Base-by-base conservation (phyloP, 2,888 invertebrate genomes). In the Spodoptera picta region DNA sequence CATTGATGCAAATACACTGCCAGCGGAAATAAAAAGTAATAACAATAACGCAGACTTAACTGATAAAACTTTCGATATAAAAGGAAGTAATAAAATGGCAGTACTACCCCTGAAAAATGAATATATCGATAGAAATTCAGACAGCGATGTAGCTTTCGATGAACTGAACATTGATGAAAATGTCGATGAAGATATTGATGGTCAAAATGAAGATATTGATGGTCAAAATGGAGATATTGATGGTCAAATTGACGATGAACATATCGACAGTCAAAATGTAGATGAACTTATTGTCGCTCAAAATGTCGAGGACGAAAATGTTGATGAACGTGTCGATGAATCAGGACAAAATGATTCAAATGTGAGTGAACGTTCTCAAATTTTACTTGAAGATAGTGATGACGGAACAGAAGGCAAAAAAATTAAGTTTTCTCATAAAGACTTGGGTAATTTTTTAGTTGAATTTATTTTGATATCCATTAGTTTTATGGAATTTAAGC, bases 381-480 rank as follows among this genome's bases (percentile, higher is more conserved):
- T 73, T 68, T 55, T 79, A 64, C 53, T 45, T 55, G 79, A 82
- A 73, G 83, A 82, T 69, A 73, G 71, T 62, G 60, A 50, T 49
- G 65, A 65, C 55, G 86, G 80, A 45, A 53, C 43, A 23, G 44
- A 52, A 47, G 60, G 82, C 74, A 89, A 88, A 90, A 89, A 87
- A 87, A 90, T 91, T 80, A 87, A 86, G 83, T 89, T 91, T 88
- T 87, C 86, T 82, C 50, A 82, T 78, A 77, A 78, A 77, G 79
- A 83, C 73, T 80, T 85, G 69, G 92, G 92, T 92, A 92, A 91
- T 84, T 74, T 75, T 77, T 78, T 80, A 72, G 65, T 77, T 78
- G 78, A 67, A 56, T 74, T 71, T 69, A 54, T 60, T 64, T 71
- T 68, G 9, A 46, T 51, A 51, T 46, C 14, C 14, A 36, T 49